A percentile compares a stretch with the other conserved stretches of the same genome.
Evolutionary conservation across 2,797 vertebrate genomes (phyloP).

Genomic region (Esox lucius): DNA sequence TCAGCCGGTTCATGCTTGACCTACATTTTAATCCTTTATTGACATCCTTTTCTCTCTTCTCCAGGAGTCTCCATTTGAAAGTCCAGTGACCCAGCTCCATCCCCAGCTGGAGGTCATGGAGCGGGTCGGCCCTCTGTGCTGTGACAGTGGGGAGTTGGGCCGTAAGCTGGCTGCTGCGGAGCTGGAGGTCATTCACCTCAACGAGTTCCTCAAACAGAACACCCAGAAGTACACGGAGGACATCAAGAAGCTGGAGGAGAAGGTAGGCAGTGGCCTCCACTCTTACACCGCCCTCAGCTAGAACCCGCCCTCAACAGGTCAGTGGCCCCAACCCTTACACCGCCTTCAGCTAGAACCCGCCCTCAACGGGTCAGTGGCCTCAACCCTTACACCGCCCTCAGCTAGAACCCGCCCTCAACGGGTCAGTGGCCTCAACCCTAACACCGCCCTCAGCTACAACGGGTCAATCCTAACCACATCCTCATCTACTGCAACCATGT

Average conservation of each 20-base stretch:
- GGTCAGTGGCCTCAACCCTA: no score
- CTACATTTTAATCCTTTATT: background rate
- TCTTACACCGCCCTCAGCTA: no score
- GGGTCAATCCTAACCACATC: no score
- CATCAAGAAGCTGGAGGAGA: conserved; percentile 89
- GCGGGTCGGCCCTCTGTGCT: conserved; percentile 59
- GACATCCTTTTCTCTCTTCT: background rate
- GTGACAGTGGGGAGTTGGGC: conserved; percentile 79
- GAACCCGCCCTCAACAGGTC: no score
- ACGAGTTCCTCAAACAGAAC: conserved; percentile 85
- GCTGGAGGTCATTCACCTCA: conserved; percentile 83
- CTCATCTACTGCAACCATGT: no score
- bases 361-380: no score
- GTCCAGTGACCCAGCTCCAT: background rate
- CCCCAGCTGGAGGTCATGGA: conserved; percentile 64
- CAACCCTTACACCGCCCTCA: background rate
- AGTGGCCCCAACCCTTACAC: no score
- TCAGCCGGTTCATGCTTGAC: background rate
- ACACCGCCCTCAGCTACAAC: no score
- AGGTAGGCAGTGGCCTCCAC: background rate
- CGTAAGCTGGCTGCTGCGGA: conserved; percentile 81
- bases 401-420: conserved; percentile 57
- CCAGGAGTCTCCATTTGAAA: conserved; percentile 73
- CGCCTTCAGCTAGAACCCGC: no score
- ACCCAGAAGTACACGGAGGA: conserved; percentile 87